These are phyloP conservation scores for Sakesphorus luctuosus DNA, from an alignment of 2,113 vertebrate genomes.

Conservation along the genomic window DNA sequence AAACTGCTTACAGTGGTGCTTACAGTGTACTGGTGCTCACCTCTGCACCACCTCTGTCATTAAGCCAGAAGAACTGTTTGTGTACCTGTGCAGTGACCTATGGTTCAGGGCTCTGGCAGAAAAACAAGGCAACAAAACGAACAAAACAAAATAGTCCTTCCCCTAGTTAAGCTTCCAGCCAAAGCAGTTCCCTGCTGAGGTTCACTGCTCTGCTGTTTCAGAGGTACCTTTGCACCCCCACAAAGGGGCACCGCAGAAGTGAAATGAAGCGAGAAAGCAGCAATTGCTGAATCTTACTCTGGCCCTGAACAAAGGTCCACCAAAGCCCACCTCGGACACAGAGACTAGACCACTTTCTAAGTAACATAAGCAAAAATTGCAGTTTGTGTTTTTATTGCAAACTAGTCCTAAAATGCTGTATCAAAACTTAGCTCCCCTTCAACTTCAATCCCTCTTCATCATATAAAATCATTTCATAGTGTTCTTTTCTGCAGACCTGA, in stretches of 20 bases:
- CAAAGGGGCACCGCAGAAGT: neutral
- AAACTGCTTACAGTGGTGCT: neutral
- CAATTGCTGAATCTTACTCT: neutral
- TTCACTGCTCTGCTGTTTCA: neutral
- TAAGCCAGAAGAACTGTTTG: neutral
- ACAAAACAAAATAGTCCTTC: neutral
- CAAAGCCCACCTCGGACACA: neutral
- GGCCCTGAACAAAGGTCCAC: neutral
- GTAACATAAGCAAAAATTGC: neutral
- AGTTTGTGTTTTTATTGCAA: neutral
- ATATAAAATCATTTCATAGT: neutral
- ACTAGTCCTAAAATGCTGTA: neutral
- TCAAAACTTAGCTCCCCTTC: neutral
- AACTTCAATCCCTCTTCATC: neutral
- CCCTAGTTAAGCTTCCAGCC: neutral
- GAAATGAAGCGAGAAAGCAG: neutral
- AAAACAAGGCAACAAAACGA: neutral
- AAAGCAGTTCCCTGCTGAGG: neutral
- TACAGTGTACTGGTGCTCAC: neutral
- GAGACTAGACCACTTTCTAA: neutral
- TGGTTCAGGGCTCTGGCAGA: neutral
- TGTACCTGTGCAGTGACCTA: neutral
- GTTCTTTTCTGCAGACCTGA: neutral
- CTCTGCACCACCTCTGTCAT: neutral
- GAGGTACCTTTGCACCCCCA: neutral